Base-by-base conservation (phyloP, 92 coral and sea anemone species). In the Nematostella vectensis region DNA sequence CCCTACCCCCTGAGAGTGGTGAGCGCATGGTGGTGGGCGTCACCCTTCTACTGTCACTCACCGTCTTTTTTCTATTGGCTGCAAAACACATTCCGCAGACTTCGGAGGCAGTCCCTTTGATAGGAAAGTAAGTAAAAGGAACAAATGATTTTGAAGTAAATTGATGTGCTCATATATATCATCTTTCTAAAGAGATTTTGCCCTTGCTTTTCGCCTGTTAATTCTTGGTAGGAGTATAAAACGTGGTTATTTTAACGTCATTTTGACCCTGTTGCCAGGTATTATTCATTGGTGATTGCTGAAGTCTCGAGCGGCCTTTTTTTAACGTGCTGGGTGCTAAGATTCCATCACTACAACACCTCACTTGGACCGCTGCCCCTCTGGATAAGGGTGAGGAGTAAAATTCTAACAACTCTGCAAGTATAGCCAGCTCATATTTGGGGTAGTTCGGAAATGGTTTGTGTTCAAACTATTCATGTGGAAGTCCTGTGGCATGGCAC, bases 21-120 rank as follows among this genome's bases (percentile, higher is more conserved):
- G 97, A 89, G 54, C 70, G 85, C 3, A 89, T 89, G 97, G 97
- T 89, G 26, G 95, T 89, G 43, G 97, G 97, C 8, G 85, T 87
- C 20, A 89, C 95, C 18, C 67, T 85, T 18, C 95, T 89, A 26
- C 62, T 89, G 65, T 75, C 97, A 16, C 77, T 89, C 67, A 81
- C 89, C 0, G 97, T 89, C 13, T 89, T 89, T 86, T 81, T 69
- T 55, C 29, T 89, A 47, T 64, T 89, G 61, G 95, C 97, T 27
- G 77, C 97, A 9, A 85, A 85, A 25, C 88, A 85, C 63, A 89
- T 89, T 29, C 95, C 97, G 1, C 87, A 89, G 69, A 89, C 97
- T 2, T 89, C 97, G 1, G 95, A 89, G 50, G 81, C 74, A 11
- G 91, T 89, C 11, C 95, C 97, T 18, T 44, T 89, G 16, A 76